phyloP scores from a whole-genome alignment of 2,797 vertebrate species.

The Odontamblyopus lacepedii region DNA sequence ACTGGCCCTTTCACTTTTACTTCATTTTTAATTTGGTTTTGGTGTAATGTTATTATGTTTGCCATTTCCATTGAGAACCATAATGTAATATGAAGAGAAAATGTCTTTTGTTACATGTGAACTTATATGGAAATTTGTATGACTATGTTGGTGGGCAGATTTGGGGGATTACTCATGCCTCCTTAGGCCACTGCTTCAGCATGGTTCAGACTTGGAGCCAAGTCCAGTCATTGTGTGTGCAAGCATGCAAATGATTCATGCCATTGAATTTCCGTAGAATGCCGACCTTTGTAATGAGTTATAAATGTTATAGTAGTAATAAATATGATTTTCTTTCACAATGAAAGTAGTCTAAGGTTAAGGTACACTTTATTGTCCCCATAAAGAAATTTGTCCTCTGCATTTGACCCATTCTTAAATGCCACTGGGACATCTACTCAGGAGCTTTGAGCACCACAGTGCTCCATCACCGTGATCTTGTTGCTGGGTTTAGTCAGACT shows the following conservation, averaged over 20 bases:
- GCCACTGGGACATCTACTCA: no score
- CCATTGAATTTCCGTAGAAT: conserved; percentile 34
- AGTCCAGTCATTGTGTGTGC: conserved; percentile 54
- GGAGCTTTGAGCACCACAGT: no score
- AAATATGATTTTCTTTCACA: background rate
- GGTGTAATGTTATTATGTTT: background rate
- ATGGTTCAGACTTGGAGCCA: conserved; percentile 52
- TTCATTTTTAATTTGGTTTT: no score
- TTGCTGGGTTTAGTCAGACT: no score
- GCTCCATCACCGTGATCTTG: no score
- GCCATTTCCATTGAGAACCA: background rate
- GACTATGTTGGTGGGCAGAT: conserved; percentile 68
- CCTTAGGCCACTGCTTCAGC: conserved; percentile 52
- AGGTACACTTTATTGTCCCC: no score
- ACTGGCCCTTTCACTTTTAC: background rate
- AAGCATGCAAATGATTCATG: conserved; percentile 58
- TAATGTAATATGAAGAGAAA: background rate
- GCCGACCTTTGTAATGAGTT: conserved; percentile 31
- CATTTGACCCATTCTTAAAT: no score
- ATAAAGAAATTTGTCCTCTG: no score
- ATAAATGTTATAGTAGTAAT: background rate
- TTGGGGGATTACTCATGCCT: conserved; percentile 71
- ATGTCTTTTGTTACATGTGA: background rate
- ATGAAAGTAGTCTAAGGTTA: background rate
- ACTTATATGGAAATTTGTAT: conserved; percentile 36